These are phyloP conservation scores for Poecile montanus DNA, from an alignment of 2,797 vertebrate genomes.

Conservation along the genomic window DNA sequence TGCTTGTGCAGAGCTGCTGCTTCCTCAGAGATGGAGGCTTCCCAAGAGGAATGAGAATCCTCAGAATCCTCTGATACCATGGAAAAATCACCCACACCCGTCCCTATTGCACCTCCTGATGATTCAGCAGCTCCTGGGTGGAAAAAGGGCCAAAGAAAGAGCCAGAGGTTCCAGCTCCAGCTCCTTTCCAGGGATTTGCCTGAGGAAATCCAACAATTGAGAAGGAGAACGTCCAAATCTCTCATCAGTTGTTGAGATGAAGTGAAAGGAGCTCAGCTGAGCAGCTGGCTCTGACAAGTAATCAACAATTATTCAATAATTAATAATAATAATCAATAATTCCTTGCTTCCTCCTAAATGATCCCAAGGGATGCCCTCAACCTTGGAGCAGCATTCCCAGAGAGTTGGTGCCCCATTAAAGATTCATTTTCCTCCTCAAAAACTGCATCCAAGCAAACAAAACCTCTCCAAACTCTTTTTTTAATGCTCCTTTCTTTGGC, in stretches of 20 bases:
- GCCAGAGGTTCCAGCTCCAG: neutral
- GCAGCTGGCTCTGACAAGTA: neutral
- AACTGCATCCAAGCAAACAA: neutral
- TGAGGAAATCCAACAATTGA: neutral
- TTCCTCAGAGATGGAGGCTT: neutral
- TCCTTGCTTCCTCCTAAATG: neutral
- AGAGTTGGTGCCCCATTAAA: neutral
- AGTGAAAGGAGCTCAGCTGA: neutral
- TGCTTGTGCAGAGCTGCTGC: neutral
- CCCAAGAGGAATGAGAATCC: neutral
- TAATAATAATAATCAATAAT: neutral
- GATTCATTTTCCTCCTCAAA: neutral
- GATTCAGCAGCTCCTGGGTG: neutral
- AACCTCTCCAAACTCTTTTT: neutral
- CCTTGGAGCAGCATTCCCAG: rapidly evolving
- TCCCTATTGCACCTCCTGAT: neutral
- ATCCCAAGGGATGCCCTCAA: neutral
- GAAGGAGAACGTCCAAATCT: neutral
- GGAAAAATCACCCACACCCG: neutral
- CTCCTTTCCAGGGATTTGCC: neutral
- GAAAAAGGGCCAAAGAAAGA: neutral
- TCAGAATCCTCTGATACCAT: rapidly evolving
- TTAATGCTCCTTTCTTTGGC: neutral
- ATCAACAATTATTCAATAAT: neutral
- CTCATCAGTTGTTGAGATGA: neutral